phyloP scores from a whole-genome alignment of 1,140 invertebrate species.

The Solenopsis fugax region DNA sequence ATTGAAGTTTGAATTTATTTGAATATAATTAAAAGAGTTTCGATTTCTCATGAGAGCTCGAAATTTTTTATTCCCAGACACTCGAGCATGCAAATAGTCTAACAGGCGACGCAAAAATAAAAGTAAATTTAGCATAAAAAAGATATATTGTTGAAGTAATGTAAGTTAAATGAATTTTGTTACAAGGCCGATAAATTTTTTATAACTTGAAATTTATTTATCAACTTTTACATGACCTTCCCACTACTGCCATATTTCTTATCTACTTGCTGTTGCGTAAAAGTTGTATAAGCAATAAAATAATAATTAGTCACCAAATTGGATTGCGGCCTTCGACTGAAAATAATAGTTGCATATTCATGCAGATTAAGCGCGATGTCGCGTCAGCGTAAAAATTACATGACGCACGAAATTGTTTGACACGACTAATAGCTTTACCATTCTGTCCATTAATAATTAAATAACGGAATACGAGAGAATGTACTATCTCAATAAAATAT shows the following conservation, averaged over 20 bases:
- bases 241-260: not conserved
- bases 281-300: slow-evolving; percentile 21
- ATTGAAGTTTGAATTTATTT: slow-evolving; percentile 31
- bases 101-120: not conserved
- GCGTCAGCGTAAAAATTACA: not conserved
- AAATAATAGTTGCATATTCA: not conserved
- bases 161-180: not conserved
- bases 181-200: too few relatives aligned
- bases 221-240: not conserved
- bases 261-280: not conserved
- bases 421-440: not conserved
- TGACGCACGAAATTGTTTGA: not conserved
- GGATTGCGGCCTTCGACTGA: not conserved
- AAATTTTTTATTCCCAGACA: not conserved
- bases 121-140: not conserved
- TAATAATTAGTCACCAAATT: slow-evolving; percentile 3
- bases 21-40: slow-evolving; percentile 12
- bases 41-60: not conserved
- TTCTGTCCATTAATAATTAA: not conserved
- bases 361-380: not conserved
- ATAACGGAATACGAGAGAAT: not conserved
- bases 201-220: not conserved
- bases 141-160: not conserved
- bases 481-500: not conserved
- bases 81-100: not conserved